phyloP scores from a whole-genome alignment of 1,140 invertebrate genomes.

The Diachasmimorpha longicaudata region DNA sequence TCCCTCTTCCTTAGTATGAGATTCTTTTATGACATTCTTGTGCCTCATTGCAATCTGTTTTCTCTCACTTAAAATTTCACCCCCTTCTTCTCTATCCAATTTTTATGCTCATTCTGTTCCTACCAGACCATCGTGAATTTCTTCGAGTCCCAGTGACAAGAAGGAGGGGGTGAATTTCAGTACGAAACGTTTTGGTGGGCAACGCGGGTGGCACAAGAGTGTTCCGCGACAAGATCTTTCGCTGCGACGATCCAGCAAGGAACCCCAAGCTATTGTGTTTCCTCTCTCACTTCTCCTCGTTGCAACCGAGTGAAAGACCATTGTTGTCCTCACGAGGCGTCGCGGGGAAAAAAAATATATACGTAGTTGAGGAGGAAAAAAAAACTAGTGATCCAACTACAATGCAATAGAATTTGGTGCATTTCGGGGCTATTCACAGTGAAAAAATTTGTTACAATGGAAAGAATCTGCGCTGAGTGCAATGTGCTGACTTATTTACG shows the following conservation, averaged over 20 bases:
- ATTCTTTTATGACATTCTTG: neutral
- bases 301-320: neutral
- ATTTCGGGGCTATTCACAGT: neutral
- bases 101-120: neutral
- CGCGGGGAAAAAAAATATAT: neutral
- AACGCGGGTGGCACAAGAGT: slow-evolving; percentile 5
- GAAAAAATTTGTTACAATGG: neutral
- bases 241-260: neutral
- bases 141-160: neutral
- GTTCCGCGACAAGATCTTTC: slow-evolving; percentile 1
- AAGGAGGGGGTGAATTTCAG: neutral
- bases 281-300: neutral
- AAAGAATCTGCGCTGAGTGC: neutral
- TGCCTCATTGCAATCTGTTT: slow-evolving; percentile 6
- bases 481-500: too few species aligned
- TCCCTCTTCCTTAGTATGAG: neutral
- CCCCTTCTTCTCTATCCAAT: neutral
- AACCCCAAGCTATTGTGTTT: neutral
- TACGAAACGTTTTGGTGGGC: neutral
- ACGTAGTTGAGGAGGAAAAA: slow-evolving; percentile 3
- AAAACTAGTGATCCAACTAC: slow-evolving; percentile 1
- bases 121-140: neutral
- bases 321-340: slow-evolving; percentile 22
- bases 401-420: slow-evolving; percentile 6
- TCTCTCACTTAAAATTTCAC: neutral